Evolutionary conservation across 1,140 invertebrate species (phyloP).

Genomic region (Microplitis mediator): DNA sequence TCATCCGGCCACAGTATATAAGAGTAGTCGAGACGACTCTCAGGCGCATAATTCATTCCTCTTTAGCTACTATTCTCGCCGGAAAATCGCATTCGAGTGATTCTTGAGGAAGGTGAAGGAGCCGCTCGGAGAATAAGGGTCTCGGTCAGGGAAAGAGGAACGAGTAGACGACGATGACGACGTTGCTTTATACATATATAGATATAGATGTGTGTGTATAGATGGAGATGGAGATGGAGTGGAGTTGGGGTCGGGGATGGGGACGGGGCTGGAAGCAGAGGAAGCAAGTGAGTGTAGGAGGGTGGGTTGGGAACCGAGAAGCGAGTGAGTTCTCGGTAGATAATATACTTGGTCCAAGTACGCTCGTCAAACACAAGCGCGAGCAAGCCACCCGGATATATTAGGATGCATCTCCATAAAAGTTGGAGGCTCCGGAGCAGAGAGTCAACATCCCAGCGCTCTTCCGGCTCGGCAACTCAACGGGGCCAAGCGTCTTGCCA

Average conservation of each 20-base stretch:
- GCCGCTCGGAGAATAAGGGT: neutral
- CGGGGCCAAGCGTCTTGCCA: slow-evolving; percentile 53
- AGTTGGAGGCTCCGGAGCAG: slow-evolving; percentile 52
- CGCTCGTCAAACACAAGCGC: slow-evolving; percentile 63
- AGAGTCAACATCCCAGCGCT: slow-evolving; percentile 57
- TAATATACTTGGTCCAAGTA: slow-evolving; percentile 61
- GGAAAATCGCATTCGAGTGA: slow-evolving; percentile 53
- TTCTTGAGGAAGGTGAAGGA: slow-evolving; percentile 41
- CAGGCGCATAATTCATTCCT: slow-evolving; percentile 35
- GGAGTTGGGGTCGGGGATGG: neutral
- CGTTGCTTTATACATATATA: too few species aligned
- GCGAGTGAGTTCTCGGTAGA: slow-evolving; percentile 47
- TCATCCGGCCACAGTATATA: slow-evolving; percentile 25
- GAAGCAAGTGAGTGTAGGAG: slow-evolving; percentile 15
- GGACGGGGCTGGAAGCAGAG: slow-evolving; percentile 39
- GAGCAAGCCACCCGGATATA: slow-evolving; percentile 61
- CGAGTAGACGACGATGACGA: neutral
- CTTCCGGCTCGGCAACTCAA: slow-evolving; percentile 41
- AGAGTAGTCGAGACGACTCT: slow-evolving; percentile 23
- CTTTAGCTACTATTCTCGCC: slow-evolving; percentile 34
- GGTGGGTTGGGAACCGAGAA: slow-evolving; percentile 32
- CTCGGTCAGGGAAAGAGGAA: neutral
- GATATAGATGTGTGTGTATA: too few species aligned
- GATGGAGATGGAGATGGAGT: neutral
- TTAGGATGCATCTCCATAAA: slow-evolving; percentile 64